Evolutionary conservation across 2,888 invertebrate genomes (phyloP).

Genomic region (Drosophila nr. medialis): DNA sequence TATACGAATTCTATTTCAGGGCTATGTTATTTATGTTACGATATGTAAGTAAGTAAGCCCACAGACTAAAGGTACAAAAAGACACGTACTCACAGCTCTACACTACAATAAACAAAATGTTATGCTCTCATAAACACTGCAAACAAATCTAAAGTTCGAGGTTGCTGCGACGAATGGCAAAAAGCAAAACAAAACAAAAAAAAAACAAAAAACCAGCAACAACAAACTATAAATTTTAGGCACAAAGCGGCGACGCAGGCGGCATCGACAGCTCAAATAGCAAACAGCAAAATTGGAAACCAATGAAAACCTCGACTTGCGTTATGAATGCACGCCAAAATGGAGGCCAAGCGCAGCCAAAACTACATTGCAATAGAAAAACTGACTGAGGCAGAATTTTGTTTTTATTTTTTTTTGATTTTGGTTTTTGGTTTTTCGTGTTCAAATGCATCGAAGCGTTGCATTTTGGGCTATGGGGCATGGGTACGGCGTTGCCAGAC

Average conservation of each 20-base stretch:
- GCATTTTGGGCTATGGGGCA: constrained; percentile 71
- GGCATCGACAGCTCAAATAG: constrained; percentile 66
- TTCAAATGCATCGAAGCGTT: constrained; percentile 77
- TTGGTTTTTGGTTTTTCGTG: constrained; percentile 45
- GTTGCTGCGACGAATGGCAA: constrained; percentile 73
- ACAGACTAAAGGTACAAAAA: constrained; percentile 18
- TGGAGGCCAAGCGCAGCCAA: constrained; percentile 80
- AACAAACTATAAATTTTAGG: constrained; percentile 74
- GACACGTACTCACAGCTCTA: constrained; percentile 46
- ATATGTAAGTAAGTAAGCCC: constrained; percentile 18
- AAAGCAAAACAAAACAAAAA: constrained; percentile 35
- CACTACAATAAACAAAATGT: constrained; percentile 66
- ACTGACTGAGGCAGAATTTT: neutral
- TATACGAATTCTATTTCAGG: neutral
- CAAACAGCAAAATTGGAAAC: constrained; percentile 74
- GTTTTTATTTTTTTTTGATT: constrained; percentile 23
- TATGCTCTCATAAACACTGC: constrained; percentile 80
- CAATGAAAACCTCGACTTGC: constrained; percentile 79
- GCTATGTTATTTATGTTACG: constrained; percentile 6
- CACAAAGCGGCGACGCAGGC: constrained; percentile 54
- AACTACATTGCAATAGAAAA: constrained; percentile 67
- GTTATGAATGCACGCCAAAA: constrained; percentile 80
- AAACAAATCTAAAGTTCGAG: constrained; percentile 81
- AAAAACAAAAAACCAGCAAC: constrained; percentile 11
- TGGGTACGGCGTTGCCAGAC: constrained; percentile 72